These are phyloP conservation scores for Acrocephalus scirpaceus DNA, from an alignment of 2,797 vertebrate species.

Conservation along the genomic window DNA sequence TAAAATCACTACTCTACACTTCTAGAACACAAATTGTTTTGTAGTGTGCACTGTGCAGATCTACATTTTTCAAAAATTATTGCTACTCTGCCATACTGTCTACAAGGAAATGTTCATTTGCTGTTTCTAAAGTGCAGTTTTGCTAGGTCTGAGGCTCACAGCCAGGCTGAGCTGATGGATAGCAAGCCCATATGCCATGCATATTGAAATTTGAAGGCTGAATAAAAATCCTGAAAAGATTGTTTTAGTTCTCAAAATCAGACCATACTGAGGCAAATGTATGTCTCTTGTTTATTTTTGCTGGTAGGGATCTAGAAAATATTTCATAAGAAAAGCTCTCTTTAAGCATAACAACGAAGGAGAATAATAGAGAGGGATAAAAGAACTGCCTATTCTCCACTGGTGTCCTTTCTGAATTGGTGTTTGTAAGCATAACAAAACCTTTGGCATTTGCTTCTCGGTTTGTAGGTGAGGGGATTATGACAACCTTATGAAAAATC, in stretches of 20 bases:
- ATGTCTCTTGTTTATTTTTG: background rate
- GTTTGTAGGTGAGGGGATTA: background rate
- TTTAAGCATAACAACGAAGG: background rate
- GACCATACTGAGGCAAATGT: background rate
- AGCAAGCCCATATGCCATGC: background rate
- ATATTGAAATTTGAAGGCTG: constrained; percentile 1
- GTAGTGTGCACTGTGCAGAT: background rate
- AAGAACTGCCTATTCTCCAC: background rate
- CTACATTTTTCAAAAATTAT: constrained; percentile 22
- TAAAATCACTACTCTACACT: background rate
- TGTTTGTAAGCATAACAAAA: background rate
- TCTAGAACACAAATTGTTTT: background rate
- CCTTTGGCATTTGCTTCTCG: background rate
- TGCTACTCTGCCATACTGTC: background rate
- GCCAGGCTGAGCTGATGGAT: constrained; percentile 22
- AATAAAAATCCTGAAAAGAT: constrained; percentile 15
- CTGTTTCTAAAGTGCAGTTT: background rate
- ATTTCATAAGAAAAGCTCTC: background rate
- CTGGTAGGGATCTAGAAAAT: background rate
- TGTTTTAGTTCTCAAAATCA: constrained; percentile 11
- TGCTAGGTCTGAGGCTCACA: background rate
- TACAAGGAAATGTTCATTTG: background rate
- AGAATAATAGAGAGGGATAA: background rate
- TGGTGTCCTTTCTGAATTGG: background rate
- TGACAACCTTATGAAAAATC: background rate